Conservation (phyloP, 2,888 invertebrate genomes). For the Philereme vetulata region DNA sequence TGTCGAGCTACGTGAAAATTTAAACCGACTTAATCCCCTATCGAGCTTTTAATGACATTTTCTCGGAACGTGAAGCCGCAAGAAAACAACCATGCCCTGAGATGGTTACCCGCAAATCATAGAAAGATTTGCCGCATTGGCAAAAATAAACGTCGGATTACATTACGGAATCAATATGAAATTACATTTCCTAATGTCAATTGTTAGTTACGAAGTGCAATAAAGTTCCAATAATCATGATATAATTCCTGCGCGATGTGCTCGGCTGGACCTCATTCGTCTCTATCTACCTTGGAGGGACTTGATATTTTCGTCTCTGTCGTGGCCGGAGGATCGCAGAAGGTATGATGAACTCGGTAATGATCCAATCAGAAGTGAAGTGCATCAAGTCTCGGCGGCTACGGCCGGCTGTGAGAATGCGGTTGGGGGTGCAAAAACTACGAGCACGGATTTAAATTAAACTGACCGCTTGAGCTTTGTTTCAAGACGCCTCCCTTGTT, state of each 20-base stretch:
- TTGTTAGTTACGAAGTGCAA: slow-evolving; percentile 84
- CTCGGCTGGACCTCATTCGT: slow-evolving; percentile 53
- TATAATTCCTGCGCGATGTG: slow-evolving; percentile 81
- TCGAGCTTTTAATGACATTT: slow-evolving; percentile 81
- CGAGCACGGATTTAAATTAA: slow-evolving; percentile 80
- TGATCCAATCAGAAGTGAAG: slow-evolving; percentile 84
- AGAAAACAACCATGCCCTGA: slow-evolving; percentile 70
- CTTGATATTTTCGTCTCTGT: slow-evolving; percentile 59
- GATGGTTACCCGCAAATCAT: slow-evolving; percentile 82
- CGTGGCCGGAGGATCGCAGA: slow-evolving; percentile 76
- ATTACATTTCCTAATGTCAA: slow-evolving; percentile 84
- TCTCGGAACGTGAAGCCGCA: slow-evolving; percentile 71
- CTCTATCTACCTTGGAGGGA: slow-evolving; percentile 48
- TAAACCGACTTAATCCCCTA: slow-evolving; percentile 78
- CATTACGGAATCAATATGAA: slow-evolving; percentile 83
- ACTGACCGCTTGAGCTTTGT: slow-evolving; percentile 73
- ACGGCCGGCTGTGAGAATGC: slow-evolving; percentile 80
- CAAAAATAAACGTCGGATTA: slow-evolving; percentile 78
- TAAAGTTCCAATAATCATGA: slow-evolving; percentile 84
- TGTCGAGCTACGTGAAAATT: slow-evolving; percentile 79
- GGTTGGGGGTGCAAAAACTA: slow-evolving; percentile 83
- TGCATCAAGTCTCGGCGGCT: slow-evolving; percentile 70
- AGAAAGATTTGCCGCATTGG: slow-evolving; percentile 81
- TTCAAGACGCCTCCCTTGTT: slow-evolving; percentile 42
- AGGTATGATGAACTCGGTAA: slow-evolving; percentile 84